phyloP scores from a whole-genome alignment of 2,888 invertebrate genomes.

The Dolichopus griseipennis region DNA sequence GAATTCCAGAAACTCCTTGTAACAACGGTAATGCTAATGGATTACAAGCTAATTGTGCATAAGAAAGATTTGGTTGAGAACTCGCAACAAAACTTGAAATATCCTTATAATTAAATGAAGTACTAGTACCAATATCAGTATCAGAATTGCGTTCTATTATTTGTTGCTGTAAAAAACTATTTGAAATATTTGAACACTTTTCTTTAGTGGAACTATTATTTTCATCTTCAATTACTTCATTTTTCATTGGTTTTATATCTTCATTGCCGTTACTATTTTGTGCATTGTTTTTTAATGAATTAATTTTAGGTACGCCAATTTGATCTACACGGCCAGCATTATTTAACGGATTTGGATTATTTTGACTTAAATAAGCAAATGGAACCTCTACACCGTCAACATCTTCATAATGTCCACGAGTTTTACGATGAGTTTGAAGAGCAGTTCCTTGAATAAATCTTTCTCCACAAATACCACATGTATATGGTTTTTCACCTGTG shows the following conservation, averaged over 20 bases:
- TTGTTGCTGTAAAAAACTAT: background rate
- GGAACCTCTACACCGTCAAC: background rate
- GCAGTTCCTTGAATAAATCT: constrained; percentile 59
- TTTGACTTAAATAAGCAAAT: constrained; percentile 10
- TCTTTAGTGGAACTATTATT: background rate
- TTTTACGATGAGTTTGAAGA: constrained; percentile 54
- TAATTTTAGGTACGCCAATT: background rate
- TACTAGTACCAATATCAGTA: background rate
- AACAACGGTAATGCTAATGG: background rate
- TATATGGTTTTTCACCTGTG: constrained; percentile 59
- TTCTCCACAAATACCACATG: constrained; percentile 57
- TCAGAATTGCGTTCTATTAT: background rate
- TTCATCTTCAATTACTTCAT: background rate
- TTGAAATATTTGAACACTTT: background rate
- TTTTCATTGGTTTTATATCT: constrained; percentile 1
- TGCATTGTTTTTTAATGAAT: background rate
- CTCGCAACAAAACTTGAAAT: background rate
- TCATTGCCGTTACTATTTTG: background rate
- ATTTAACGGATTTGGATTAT: constrained; percentile 9
- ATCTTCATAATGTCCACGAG: constrained; percentile 27
- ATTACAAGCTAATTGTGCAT: background rate
- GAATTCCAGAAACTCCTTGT: background rate
- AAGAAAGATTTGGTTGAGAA: background rate
- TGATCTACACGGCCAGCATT: background rate
- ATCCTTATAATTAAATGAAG: constrained; percentile 5